phyloP scores from a whole-genome alignment of 2,113 vertebrate genomes.

The Ictidomys tridecemlineatus region DNA sequence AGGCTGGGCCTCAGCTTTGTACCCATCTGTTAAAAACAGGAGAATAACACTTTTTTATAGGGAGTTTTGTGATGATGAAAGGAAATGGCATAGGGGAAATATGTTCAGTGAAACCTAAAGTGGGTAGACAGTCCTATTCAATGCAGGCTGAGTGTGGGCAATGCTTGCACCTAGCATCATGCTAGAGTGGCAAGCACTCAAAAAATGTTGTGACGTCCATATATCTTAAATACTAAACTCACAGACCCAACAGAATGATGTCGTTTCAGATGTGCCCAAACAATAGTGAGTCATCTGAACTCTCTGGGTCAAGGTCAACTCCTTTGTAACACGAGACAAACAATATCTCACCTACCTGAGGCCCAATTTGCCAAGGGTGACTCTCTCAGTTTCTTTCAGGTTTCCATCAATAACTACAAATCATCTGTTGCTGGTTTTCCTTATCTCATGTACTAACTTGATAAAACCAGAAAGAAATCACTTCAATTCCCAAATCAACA shows the following conservation, averaged over 20 bases:
- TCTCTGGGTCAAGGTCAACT: not conserved
- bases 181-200: not conserved
- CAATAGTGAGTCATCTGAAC: not conserved
- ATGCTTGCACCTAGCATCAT: not conserved
- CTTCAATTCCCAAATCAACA: not conserved
- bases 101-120: not conserved
- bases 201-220: not conserved
- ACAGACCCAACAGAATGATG: not conserved
- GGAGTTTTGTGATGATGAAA: not conserved
- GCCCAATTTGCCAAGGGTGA: not conserved
- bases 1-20: not conserved
- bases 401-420: not conserved
- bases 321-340: not conserved
- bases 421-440: not conserved
- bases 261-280: not conserved
- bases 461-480: not conserved
- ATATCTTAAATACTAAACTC: not conserved
- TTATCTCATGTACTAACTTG: not conserved
- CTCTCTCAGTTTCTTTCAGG: not conserved
- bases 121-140: not conserved
- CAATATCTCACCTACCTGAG: not conserved
- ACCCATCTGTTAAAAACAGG: conserved; percentile 43
- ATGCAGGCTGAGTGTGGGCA: not conserved
- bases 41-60: not conserved
- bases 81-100: not conserved